A percentile compares a stretch with the other conserved stretches of the same genome.
Evolutionary conservation across 2,888 invertebrate genomes (phyloP).

Genomic region (Graphium colonna): DNA sequence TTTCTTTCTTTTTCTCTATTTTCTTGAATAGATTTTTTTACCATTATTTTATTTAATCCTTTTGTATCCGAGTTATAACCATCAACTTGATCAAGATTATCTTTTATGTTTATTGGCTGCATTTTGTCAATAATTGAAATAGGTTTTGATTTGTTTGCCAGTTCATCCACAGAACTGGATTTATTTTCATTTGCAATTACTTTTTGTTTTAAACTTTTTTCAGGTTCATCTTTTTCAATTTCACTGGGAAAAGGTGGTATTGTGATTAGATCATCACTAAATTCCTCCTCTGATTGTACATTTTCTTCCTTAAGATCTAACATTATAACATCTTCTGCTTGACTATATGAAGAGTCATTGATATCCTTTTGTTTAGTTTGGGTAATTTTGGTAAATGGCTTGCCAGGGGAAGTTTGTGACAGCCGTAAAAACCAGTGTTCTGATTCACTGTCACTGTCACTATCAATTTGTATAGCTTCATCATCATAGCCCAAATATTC

Average conservation of each 20-base stretch:
- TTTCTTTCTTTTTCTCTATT: constrained; percentile 38
- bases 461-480: constrained; percentile 56
- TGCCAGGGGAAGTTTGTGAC: constrained; percentile 70
- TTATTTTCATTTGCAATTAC: neutral
- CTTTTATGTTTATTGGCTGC: neutral
- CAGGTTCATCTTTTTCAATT: constrained; percentile 21
- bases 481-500: constrained; percentile 62
- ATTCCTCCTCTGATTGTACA: constrained; percentile 42
- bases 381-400: constrained; percentile 47
- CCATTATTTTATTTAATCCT: constrained; percentile 24
- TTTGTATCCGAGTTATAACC: constrained; percentile 30
- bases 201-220: constrained; percentile 4
- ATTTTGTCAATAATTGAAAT: neutral
- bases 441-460: constrained; percentile 76
- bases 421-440: constrained; percentile 75
- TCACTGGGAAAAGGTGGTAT: constrained; percentile 37
- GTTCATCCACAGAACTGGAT: neutral
- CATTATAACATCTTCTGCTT: constrained; percentile 47
- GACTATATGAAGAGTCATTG: constrained; percentile 64
- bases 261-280: constrained; percentile 52
- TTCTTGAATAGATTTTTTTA: constrained; percentile 23
- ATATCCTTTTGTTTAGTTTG: constrained; percentile 32
- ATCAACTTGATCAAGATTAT: constrained; percentile 41
- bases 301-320: constrained; percentile 37
- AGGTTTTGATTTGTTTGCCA: neutral